Conservation (phyloP, 1,140 invertebrate genomes). For the Oedothorax gibbosus region DNA sequence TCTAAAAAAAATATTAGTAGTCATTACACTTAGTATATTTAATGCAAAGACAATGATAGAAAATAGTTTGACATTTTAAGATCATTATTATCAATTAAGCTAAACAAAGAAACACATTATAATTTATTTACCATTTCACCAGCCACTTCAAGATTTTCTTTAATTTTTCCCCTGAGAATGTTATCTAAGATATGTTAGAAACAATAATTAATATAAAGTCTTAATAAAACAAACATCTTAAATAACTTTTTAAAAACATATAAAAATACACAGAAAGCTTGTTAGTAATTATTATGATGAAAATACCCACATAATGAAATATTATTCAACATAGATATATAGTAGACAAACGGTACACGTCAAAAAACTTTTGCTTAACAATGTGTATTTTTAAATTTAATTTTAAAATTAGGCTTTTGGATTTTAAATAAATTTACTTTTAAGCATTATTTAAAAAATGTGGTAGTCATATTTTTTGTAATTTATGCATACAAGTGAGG, state of each 20-base stretch:
- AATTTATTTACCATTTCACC: constrained; percentile 17
- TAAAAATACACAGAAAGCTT: background rate
- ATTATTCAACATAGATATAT: too few relatives aligned
- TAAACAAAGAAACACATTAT: too few relatives aligned
- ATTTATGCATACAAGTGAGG: too few relatives aligned
- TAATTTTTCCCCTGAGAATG: constrained; percentile 23
- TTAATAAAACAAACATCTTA: background rate
- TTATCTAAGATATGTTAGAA: constrained; percentile 5
- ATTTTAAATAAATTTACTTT: too few relatives aligned
- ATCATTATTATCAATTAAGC: too few relatives aligned
- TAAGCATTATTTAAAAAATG: too few relatives aligned
- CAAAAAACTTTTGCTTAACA: too few relatives aligned
- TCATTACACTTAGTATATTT: background rate
- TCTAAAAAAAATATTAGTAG: background rate
- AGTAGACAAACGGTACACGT: too few relatives aligned
- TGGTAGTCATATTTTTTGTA: too few relatives aligned
- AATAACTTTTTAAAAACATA: background rate
- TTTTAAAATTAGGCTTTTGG: too few relatives aligned
- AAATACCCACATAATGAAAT: background rate
- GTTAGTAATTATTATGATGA: background rate
- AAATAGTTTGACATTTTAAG: background rate
- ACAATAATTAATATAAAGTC: constrained; percentile 4
- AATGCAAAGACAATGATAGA: background rate
- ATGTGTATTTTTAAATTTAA: too few relatives aligned
- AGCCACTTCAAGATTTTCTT: constrained; percentile 15